Conservation (phyloP, 2,888 invertebrate species). For the Ormyrus nitidulus region DNA sequence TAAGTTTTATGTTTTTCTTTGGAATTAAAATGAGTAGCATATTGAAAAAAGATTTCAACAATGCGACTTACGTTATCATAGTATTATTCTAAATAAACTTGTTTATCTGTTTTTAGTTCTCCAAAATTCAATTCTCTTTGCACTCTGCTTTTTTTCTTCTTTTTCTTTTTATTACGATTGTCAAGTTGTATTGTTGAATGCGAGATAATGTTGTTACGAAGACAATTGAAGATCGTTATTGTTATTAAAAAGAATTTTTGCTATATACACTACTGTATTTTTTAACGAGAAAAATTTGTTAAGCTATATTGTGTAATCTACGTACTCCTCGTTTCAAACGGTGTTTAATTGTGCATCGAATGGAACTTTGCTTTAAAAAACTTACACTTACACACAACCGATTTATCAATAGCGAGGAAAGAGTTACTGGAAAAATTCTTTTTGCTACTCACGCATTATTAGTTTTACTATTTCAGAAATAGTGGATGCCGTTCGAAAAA, state of each 20-base stretch:
- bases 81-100: constrained; percentile 27
- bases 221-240: constrained; percentile 50
- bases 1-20: constrained; percentile 15
- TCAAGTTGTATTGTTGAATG: constrained; percentile 46
- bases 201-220: constrained; percentile 50
- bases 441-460: constrained; percentile 41
- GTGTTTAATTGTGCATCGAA: not conserved
- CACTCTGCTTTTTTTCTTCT: constrained; percentile 36
- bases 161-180: constrained; percentile 43
- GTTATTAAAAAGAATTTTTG: constrained; percentile 48
- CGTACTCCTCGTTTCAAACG: constrained; percentile 37
- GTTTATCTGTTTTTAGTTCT: constrained; percentile 20
- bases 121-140: constrained; percentile 22
- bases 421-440: constrained; percentile 34
- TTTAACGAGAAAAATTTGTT: constrained; percentile 50
- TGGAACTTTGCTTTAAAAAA: constrained; percentile 18
- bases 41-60: constrained; percentile 9
- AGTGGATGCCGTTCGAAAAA: constrained; percentile 28
- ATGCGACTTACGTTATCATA: constrained; percentile 31
- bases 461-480: constrained; percentile 47
- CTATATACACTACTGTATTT: constrained; percentile 50
- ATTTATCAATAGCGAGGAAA: constrained; percentile 22
- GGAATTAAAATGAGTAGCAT: constrained; percentile 7
- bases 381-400: not conserved
- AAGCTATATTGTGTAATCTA: constrained; percentile 42